A percentile compares a stretch with the other conserved stretches of the same genome.
Conservation (phyloP, 2,113 vertebrate species). For the Mesocricetus auratus region DNA sequence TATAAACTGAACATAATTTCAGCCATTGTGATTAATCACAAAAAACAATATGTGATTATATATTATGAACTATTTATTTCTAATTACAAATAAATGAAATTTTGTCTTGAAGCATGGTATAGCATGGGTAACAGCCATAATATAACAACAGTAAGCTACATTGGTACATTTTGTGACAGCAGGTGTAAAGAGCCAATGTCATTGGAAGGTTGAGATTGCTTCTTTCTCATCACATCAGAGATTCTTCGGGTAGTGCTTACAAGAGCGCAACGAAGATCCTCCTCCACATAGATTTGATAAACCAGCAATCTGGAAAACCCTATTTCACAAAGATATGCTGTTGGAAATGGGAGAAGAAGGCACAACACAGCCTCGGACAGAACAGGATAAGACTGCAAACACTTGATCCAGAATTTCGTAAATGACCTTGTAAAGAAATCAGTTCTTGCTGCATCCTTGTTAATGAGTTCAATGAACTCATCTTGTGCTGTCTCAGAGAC, state of each 20-base stretch:
- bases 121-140: neutral
- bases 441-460: neutral
- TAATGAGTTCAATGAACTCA: neutral
- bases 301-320: neutral
- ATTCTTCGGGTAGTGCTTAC: no score
- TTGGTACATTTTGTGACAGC: neutral
- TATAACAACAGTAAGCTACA: neutral
- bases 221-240: no score
- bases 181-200: neutral
- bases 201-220: neutral
- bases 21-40: neutral
- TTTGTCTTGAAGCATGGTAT: neutral
- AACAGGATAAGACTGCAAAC: neutral
- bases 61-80: neutral
- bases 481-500: neutral
- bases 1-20: neutral
- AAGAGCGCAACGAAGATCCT: neutral
- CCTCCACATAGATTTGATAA: neutral
- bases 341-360: no score
- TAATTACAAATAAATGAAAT: neutral
- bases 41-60: neutral
- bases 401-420: neutral
- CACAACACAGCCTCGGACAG: neutral
- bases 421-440: neutral
- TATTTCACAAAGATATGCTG: neutral